Evolutionary conservation across 2,113 vertebrate species (phyloP), one percentile per base, ranked within the genome.

Genomic region (Planiliza haematocheilus): DNA sequence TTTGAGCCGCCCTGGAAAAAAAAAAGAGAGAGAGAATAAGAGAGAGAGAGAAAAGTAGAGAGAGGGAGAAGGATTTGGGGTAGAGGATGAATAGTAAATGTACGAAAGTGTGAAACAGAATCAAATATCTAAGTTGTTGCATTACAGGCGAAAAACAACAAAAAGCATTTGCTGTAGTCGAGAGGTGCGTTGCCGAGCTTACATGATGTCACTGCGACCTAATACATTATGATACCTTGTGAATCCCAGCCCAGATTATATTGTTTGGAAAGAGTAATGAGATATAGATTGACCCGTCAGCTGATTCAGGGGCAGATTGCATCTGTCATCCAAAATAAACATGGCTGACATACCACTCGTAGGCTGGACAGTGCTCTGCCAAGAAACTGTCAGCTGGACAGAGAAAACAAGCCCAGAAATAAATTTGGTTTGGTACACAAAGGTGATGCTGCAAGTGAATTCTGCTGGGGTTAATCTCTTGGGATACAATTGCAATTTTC

Each of bases 211-310:
- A 48, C 21, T 60, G 20, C 45, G 56, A 62, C 24, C 36, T 46
- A 70, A 84, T 68, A 46, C 48, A 46, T 71, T 65, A 57, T 39
- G 21, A 70, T 58, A 30, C 42, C 78, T 45, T 45, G 60, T 64
- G 60, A 83, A 79, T 85, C 67, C 49, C 66, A 60, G 73, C 49
- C 65, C 65, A 77, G 64, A 88, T 63, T 53, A 86, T 77, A 81
- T 74, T 88, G 81, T 91, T 91, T 86, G 73, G 55, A 77, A 77
- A 88, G 78, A 84, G 77, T 86, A 91, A 91, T 91, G 81, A 89
- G 82, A 87, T 91, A 92, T 91, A 85, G 91, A 92, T 90, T 86
- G 88, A 90, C 76, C 88, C 46, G 49, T 87, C 84, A 86, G 57
- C 83, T 86, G 83, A 90, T 81, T 66, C 56, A 46, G 17, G 57